These are phyloP conservation scores for Theropithecus gelada DNA, from an alignment of 2,113 vertebrate species.

Conservation along the genomic window DNA sequence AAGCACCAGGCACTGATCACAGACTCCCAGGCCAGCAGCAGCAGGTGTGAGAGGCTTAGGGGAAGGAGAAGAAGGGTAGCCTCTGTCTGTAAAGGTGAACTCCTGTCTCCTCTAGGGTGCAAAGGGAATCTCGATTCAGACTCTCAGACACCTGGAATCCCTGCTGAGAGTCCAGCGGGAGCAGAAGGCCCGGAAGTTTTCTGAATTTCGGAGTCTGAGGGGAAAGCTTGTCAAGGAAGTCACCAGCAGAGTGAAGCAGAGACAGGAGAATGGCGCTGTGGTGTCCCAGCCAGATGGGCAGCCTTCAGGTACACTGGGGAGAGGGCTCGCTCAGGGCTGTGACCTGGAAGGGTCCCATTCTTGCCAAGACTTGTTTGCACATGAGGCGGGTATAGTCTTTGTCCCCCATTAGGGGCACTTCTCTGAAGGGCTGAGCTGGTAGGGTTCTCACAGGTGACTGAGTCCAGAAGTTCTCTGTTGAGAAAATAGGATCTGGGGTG, in stretches of 20 bases:
- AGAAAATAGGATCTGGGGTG: not conserved
- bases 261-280: not conserved
- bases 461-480: not conserved
- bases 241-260: constrained; percentile 54
- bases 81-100: not conserved
- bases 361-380: not conserved
- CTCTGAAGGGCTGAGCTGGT: not conserved
- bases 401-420: rapidly evolving
- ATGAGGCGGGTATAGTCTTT: not conserved
- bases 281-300: not conserved
- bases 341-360: not conserved
- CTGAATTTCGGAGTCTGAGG: constrained; percentile 71
- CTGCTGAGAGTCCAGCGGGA: constrained; percentile 74
- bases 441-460: not conserved
- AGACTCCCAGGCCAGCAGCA: not conserved
- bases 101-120: constrained; percentile 70
- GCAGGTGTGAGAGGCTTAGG: not conserved
- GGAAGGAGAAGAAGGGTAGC: not conserved
- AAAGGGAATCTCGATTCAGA: constrained; percentile 77
- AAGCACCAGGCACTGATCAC: rapidly evolving
- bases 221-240: constrained; percentile 66
- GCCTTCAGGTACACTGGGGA: constrained; percentile 56
- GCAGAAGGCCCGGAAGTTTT: constrained; percentile 72
- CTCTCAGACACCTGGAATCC: constrained; percentile 71
- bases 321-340: not conserved